Conservation (phyloP, 2,113 vertebrate species). For the Mirounga angustirostris region DNA sequence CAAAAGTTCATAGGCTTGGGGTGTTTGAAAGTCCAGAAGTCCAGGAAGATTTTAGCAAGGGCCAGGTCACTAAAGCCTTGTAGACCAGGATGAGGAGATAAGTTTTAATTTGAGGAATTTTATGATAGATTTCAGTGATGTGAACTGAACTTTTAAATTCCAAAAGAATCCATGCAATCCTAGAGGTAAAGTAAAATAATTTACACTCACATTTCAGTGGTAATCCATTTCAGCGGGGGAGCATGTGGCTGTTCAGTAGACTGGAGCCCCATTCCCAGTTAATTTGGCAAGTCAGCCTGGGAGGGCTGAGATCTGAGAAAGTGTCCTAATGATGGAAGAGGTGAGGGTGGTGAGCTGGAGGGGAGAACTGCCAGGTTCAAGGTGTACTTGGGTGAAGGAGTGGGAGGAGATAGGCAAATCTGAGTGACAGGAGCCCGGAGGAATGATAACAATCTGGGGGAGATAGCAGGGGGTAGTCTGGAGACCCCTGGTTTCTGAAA, state of each 20-base stretch:
- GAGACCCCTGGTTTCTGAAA: neutral
- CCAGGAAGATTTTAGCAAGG: neutral
- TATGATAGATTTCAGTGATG: neutral
- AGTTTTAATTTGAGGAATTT: neutral
- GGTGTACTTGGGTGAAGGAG: neutral
- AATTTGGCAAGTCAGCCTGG: neutral
- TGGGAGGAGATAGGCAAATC: neutral
- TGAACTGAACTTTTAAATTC: neutral
- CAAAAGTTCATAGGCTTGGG: neutral
- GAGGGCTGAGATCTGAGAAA: neutral
- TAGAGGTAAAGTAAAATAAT: neutral
- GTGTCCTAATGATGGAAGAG: neutral
- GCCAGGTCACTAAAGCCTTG: neutral
- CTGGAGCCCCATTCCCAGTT: neutral
- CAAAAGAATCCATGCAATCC: neutral
- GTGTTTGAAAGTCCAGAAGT: neutral
- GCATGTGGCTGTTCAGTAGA: fast-evolving
- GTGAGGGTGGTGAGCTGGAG: too few species aligned
- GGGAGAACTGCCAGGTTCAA: neutral
- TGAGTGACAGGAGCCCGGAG: neutral
- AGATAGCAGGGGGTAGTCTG: neutral
- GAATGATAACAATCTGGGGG: neutral
- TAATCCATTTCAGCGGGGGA: neutral
- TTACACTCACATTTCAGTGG: too few species aligned
- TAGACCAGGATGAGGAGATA: neutral